Conservation (phyloP, 2,888 invertebrate species). For the Drosophila quinaria region DNA sequence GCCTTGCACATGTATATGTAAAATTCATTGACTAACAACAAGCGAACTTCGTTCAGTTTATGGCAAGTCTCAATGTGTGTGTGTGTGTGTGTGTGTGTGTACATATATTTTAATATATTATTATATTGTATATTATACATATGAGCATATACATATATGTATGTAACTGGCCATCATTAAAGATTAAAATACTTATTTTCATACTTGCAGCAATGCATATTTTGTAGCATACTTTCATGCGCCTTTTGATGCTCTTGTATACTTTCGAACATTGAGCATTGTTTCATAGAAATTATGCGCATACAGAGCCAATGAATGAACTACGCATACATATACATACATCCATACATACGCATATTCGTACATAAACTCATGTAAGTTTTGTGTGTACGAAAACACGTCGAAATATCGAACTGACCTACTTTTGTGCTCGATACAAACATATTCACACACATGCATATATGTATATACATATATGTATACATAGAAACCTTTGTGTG, state of each 20-base stretch:
- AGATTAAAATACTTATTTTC: not conserved
- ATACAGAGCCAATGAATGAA: conserved; percentile 35
- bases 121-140: conserved; percentile 4
- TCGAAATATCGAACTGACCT: conserved; percentile 80
- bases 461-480: not conserved
- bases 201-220: conserved; percentile 5
- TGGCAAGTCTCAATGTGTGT: conserved; percentile 18
- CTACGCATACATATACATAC: conserved; percentile 7
- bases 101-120: not conserved
- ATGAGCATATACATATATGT: conserved; percentile 4
- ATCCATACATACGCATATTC: conserved; percentile 16
- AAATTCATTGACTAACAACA: conserved; percentile 81
- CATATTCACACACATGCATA: conserved; percentile 32
- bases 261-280: not conserved
- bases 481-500: not conserved
- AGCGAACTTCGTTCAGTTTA: conserved; percentile 63
- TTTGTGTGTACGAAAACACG: conserved; percentile 40
- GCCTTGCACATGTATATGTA: conserved; percentile 53
- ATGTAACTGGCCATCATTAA: conserved; percentile 4
- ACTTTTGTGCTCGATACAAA: conserved; percentile 68
- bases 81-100: conserved; percentile 8
- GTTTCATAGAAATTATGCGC: conserved; percentile 25
- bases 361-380: conserved; percentile 36
- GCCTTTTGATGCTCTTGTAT: not conserved
- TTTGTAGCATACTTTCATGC: conserved; percentile 44